These are phyloP conservation scores for Mycetomoellerius zeteki DNA, from an alignment of 1,140 invertebrate genomes.

Conservation along the genomic window DNA sequence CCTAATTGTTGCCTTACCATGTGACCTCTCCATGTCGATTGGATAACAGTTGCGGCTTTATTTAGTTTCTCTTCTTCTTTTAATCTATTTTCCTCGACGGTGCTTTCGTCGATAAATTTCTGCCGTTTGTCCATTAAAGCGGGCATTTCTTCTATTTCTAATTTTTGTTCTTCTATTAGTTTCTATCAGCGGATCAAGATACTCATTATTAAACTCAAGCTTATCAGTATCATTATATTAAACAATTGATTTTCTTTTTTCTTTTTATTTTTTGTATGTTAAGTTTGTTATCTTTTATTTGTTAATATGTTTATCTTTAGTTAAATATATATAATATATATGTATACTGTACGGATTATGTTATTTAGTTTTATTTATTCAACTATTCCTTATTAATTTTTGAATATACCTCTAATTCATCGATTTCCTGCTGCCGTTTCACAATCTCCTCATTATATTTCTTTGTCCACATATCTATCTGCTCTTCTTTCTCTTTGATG, in stretches of 20 bases:
- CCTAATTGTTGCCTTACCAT: slow-evolving; percentile 81
- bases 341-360: neutral
- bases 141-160: slow-evolving; percentile 68
- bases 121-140: slow-evolving; percentile 67
- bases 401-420: slow-evolving; percentile 74
- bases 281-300: neutral
- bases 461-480: slow-evolving; percentile 75
- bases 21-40: slow-evolving; percentile 79
- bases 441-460: slow-evolving; percentile 77
- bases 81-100: slow-evolving; percentile 59
- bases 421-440: slow-evolving; percentile 73
- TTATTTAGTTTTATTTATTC: neutral
- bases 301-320: slow-evolving; percentile 20
- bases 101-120: slow-evolving; percentile 73
- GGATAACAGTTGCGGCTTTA: slow-evolving; percentile 77
- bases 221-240: neutral
- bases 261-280: neutral
- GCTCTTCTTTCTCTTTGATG: slow-evolving; percentile 71
- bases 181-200: slow-evolving; percentile 58
- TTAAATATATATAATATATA: neutral
- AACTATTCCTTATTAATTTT: slow-evolving; percentile 3
- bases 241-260: neutral
- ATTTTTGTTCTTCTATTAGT: slow-evolving; percentile 76
- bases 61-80: slow-evolving; percentile 67
- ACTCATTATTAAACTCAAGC: neutral